Percentiles rank a stretch among this genome's conserved stretches.
phyloP scores from a whole-genome alignment of 2,888 invertebrate genomes.

The Drosophila demipolita region DNA sequence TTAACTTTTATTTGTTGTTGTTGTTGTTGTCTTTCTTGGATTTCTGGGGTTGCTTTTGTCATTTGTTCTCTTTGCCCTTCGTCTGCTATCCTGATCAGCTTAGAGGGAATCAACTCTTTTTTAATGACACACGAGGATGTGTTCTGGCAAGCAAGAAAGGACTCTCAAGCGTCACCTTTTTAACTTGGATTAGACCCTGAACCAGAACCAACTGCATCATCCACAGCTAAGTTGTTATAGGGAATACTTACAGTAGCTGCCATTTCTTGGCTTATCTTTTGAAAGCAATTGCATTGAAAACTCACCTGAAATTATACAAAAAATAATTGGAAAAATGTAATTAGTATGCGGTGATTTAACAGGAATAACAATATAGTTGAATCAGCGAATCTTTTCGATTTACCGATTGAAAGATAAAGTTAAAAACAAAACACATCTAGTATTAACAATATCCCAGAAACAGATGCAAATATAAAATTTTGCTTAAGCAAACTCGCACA shows the following conservation, averaged over 20 bases:
- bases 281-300: slow-evolving; percentile 32
- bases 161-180: slow-evolving; percentile 13
- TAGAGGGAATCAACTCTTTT: slow-evolving; percentile 14
- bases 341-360: slow-evolving; percentile 24
- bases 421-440: not conserved
- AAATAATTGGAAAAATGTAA: slow-evolving; percentile 1
- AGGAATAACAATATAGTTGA: not conserved
- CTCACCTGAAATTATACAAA: slow-evolving; percentile 66
- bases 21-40: slow-evolving; percentile 10
- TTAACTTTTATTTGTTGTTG: slow-evolving; percentile 11
- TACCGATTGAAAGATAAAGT: not conserved
- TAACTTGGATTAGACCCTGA: slow-evolving; percentile 7
- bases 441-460: not conserved
- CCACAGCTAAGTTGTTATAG: slow-evolving; percentile 13
- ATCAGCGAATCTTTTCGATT: not conserved
- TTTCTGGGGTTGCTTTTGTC: slow-evolving; percentile 2
- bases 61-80: slow-evolving; percentile 17
- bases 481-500: not conserved
- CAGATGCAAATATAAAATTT: not conserved
- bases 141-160: not conserved
- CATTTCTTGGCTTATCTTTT: slow-evolving; percentile 29
- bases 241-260: slow-evolving; percentile 69
- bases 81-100: slow-evolving; percentile 31
- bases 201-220: slow-evolving; percentile 20
- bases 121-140: slow-evolving; percentile 5